Percentiles rank a stretch among this genome's conserved stretches.
phyloP scores from a whole-genome alignment of 2,888 invertebrate species.

The Cryptocephalus primarius region DNA sequence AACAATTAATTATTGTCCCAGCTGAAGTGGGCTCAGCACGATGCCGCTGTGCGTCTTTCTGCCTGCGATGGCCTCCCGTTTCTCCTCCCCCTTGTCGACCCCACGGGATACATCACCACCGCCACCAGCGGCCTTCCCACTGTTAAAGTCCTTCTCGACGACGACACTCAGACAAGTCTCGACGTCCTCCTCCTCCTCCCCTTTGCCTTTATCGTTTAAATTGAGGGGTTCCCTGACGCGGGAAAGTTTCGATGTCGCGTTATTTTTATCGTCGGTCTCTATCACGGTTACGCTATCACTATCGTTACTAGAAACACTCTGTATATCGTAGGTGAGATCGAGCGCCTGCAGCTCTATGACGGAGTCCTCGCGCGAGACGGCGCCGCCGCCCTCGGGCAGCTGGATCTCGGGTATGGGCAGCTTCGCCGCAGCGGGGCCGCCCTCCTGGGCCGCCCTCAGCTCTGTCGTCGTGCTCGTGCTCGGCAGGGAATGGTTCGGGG shows the following conservation, averaged over 20 bases:
- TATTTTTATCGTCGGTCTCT: constrained; percentile 13
- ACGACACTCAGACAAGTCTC: constrained; percentile 42
- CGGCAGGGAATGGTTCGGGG: constrained; percentile 32
- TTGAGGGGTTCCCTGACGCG: constrained; percentile 29
- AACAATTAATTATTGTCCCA: constrained; percentile 37
- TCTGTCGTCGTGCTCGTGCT: constrained; percentile 31
- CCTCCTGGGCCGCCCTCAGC: not conserved
- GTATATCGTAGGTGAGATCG: constrained; percentile 28
- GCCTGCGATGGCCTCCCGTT: constrained; percentile 5
- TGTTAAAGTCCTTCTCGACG: constrained; percentile 28
- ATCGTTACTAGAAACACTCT: constrained; percentile 31
- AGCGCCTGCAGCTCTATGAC: constrained; percentile 37
- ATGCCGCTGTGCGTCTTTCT: constrained; percentile 43
- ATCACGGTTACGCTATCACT: constrained; percentile 20
- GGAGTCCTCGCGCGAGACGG: constrained; percentile 31
- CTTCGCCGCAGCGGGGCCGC: constrained; percentile 14
- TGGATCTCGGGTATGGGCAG: constrained; percentile 22
- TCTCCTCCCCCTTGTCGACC: not conserved
- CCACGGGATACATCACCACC: not conserved
- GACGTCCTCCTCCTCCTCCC: constrained; percentile 32
- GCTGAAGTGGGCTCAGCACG: constrained; percentile 52
- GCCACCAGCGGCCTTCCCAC: constrained; percentile 12
- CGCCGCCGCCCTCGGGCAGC: constrained; percentile 19
- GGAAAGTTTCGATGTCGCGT: constrained; percentile 23
- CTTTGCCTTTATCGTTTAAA: constrained; percentile 6